phyloP scores from a whole-genome alignment of 2,888 invertebrate genomes.

The Loripinus fragilis region DNA sequence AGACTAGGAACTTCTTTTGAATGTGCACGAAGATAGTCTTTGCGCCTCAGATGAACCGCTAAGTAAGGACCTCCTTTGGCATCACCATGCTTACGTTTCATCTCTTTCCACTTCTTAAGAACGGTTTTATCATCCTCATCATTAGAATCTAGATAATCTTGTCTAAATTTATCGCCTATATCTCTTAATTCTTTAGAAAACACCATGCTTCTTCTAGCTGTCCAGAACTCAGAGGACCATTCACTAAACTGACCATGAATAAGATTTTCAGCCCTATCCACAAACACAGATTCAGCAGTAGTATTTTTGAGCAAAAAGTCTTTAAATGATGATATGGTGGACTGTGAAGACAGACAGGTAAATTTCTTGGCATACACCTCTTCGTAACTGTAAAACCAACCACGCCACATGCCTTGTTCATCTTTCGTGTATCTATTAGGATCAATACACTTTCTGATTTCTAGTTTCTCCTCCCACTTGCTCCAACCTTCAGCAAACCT shows the following conservation, averaged over 20 bases:
- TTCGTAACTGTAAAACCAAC: slow-evolving; percentile 89
- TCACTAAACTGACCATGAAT: slow-evolving; percentile 90
- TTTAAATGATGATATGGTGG: slow-evolving; percentile 81
- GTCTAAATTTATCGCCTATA: slow-evolving; percentile 89
- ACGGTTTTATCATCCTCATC: slow-evolving; percentile 86
- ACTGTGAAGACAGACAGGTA: slow-evolving; percentile 93
- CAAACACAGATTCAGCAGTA: slow-evolving; percentile 79
- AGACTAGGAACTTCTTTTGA: slow-evolving; percentile 91
- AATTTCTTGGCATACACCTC: slow-evolving; percentile 88
- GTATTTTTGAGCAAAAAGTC: slow-evolving; percentile 85
- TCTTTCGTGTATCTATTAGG: slow-evolving; percentile 76
- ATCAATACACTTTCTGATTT: slow-evolving; percentile 86
- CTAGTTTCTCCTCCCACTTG: slow-evolving; percentile 93
- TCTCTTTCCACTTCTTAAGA: slow-evolving; percentile 86
- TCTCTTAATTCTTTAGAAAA: slow-evolving; percentile 89
- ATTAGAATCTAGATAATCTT: slow-evolving; percentile 87
- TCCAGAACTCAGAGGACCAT: slow-evolving; percentile 68
- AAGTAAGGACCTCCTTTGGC: slow-evolving; percentile 88
- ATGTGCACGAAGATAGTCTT: slow-evolving; percentile 92
- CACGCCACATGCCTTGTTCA: slow-evolving; percentile 78
- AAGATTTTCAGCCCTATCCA: slow-evolving; percentile 79
- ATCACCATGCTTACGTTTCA: slow-evolving; percentile 79
- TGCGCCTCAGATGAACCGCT: slow-evolving; percentile 93
- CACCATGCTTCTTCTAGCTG: slow-evolving; percentile 91
- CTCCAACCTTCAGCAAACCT: slow-evolving; percentile 94